Conservation (phyloP, 2,888 invertebrate species). For the Tipula unca region DNA sequence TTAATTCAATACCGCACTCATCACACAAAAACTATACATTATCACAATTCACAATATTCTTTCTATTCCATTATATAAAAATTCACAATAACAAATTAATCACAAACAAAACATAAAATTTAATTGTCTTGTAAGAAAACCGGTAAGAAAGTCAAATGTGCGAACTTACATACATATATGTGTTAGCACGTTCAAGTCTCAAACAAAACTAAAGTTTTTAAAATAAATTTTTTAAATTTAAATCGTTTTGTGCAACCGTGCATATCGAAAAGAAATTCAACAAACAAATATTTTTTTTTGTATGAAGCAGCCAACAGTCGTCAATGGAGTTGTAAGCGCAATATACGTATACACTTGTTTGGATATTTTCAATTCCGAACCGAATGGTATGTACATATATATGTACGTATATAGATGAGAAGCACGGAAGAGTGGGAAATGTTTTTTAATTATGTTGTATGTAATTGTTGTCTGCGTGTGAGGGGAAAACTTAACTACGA, state of each 20-base stretch:
- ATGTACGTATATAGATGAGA: not conserved
- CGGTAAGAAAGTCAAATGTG: not conserved
- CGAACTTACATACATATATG: too few species aligned
- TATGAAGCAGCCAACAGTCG: not conserved
- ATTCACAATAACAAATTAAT: not conserved
- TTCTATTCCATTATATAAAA: not conserved
- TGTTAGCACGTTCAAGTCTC: not conserved
- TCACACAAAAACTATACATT: not conserved
- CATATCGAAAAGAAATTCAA: not conserved
- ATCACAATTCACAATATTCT: not conserved
- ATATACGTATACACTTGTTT: not conserved
- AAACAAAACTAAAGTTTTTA: not conserved
- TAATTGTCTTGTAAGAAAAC: not conserved
- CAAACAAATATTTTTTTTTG: not conserved
- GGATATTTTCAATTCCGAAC: not conserved
- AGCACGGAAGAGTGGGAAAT: not conserved
- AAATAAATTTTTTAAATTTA: not conserved
- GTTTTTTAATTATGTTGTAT: not conserved
- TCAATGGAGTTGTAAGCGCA: not conserved
- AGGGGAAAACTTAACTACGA: not conserved
- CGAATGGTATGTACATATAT: not conserved
- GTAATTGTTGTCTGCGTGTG: not conserved
- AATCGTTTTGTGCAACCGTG: not conserved
- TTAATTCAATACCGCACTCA: not conserved
- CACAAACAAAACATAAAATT: not conserved